phyloP scores from a whole-genome alignment of 1,140 invertebrate species.

The Pseudoatta argentina region DNA sequence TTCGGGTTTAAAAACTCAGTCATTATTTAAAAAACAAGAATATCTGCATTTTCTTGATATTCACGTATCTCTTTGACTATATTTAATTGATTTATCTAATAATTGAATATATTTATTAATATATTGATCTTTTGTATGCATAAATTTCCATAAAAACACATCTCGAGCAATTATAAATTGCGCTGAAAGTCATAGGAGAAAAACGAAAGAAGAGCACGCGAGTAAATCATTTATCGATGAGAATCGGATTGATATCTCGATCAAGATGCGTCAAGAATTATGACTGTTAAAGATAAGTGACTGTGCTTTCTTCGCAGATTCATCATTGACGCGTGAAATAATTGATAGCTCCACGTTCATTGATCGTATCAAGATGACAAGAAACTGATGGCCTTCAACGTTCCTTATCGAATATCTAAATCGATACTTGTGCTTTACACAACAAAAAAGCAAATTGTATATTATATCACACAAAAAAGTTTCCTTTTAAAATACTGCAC shows the following conservation, averaged over 20 bases:
- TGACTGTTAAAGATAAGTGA: constrained; percentile 38
- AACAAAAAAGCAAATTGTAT: background rate
- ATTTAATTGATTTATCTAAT: background rate
- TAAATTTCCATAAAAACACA: background rate
- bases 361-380: constrained; percentile 57
- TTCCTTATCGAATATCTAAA: constrained; percentile 32
- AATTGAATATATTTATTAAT: too few relatives aligned
- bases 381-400: constrained; percentile 43
- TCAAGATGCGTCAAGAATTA: constrained; percentile 41
- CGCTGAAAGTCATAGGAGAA: constrained; percentile 26
- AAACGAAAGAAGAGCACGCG: too few relatives aligned
- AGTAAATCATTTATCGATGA: constrained; percentile 64
- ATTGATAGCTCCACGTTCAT: constrained; percentile 47
- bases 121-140: too few relatives aligned
- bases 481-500: background rate
- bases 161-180: background rate
- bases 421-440: background rate
- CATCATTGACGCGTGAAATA: constrained; percentile 58
- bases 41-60: background rate
- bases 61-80: background rate
- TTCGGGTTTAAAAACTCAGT: background rate
- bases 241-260: constrained; percentile 56
- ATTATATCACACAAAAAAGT: background rate
- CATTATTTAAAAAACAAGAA: background rate
- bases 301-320: constrained; percentile 61